A percentile compares a stretch with the other conserved stretches of the same genome.
phyloP scores from a whole-genome alignment of 2,888 invertebrate genomes.

The Thymelicus acteon region DNA sequence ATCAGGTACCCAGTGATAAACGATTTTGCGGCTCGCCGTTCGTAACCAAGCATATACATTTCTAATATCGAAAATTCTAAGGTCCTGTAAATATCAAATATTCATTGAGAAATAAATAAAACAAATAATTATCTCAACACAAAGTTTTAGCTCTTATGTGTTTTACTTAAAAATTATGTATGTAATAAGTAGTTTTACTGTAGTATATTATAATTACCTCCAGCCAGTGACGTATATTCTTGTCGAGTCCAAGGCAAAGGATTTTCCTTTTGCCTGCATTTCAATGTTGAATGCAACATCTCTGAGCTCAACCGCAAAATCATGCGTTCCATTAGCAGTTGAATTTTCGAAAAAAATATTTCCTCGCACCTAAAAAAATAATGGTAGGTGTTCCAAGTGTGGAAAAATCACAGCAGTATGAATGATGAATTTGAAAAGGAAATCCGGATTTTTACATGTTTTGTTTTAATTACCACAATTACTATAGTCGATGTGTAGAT shows the following conservation, averaged over 20 bases:
- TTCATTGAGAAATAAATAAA: background rate
- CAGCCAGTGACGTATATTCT: conserved; percentile 48
- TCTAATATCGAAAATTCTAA: conserved; percentile 45
- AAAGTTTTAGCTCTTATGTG: too few relatives aligned
- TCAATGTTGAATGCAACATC: conserved; percentile 55
- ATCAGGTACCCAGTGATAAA: conserved; percentile 45
- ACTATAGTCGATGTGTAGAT: too few relatives aligned
- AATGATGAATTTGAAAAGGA: too few relatives aligned
- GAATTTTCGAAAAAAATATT: conserved; percentile 41
- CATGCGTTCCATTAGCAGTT: conserved; percentile 34
- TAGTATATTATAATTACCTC: conserved; percentile 53
- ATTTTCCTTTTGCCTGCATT: conserved; percentile 37
- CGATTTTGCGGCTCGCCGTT: conserved; percentile 41
- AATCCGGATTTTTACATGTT: too few relatives aligned
- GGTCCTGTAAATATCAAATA: conserved; percentile 40
- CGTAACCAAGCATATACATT: conserved; percentile 30
- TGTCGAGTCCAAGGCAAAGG: background rate
- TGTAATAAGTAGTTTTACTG: too few relatives aligned
- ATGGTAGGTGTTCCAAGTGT: too few relatives aligned
- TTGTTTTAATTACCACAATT: too few relatives aligned
- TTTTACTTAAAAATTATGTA: too few relatives aligned
- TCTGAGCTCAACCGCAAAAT: conserved; percentile 57
- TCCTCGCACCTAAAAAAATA: conserved; percentile 45
- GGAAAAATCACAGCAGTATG: too few relatives aligned
- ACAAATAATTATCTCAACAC: too few relatives aligned